These are phyloP conservation scores for Leptobrachium ailaonicum DNA, from an alignment of 2,113 vertebrate species.

Conservation along the genomic window DNA sequence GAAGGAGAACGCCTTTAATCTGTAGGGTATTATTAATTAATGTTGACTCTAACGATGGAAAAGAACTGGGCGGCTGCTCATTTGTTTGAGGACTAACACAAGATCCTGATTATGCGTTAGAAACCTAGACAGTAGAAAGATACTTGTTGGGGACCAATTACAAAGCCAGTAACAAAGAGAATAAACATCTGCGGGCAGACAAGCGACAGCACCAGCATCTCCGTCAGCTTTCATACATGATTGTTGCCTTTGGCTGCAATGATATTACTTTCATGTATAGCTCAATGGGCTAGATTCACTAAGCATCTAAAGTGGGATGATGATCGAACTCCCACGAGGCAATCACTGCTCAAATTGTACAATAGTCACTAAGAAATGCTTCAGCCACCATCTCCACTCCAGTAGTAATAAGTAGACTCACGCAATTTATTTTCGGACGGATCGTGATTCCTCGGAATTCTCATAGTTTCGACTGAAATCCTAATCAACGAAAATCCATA, in stretches of 20 bases:
- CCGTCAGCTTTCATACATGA: constrained; percentile 2
- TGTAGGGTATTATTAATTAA: background rate
- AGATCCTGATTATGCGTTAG: background rate
- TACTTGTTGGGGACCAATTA: background rate
- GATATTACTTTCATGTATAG: background rate
- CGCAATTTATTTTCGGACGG: no score
- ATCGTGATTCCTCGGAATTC: no score
- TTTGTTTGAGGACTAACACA: background rate
- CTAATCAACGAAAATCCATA: no score
- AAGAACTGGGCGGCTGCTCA: background rate
- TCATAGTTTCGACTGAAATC: no score
- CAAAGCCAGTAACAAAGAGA: constrained; percentile 1
- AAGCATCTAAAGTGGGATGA: no score
- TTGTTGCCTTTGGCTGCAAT: constrained; percentile 18
- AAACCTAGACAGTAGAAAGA: background rate
- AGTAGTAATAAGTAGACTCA: no score
- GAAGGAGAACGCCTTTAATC: background rate
- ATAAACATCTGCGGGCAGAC: constrained; percentile 13
- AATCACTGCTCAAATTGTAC: no score
- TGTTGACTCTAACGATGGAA: background rate
- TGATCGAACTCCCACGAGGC: no score
- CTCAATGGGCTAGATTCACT: background rate
- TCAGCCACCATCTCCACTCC: no score
- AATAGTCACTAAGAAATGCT: no score
- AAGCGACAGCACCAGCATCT: background rate